Evolutionary conservation across 2,888 invertebrate species (phyloP).

Genomic region (Neoscelio sp.): DNA sequence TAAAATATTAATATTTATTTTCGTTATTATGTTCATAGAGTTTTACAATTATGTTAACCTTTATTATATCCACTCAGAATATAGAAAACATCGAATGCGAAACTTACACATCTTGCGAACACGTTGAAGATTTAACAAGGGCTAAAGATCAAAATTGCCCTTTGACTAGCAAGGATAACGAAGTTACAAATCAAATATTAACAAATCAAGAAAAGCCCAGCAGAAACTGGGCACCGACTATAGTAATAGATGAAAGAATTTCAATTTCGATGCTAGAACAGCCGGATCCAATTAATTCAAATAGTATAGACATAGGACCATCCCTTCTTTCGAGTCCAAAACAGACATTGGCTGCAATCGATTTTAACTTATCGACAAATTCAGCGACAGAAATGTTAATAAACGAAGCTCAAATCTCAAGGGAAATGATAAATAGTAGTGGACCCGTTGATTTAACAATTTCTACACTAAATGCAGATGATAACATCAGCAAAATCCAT

Average conservation of each 20-base stretch:
- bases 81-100: constrained; percentile 15
- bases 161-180: background rate
- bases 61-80: background rate
- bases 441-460: constrained; percentile 23
- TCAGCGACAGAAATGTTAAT: background rate
- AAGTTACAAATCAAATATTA: background rate
- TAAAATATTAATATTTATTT: background rate
- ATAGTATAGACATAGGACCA: background rate
- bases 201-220: background rate
- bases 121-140: constrained; percentile 1
- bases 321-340: constrained; percentile 4
- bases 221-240: background rate
- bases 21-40: background rate
- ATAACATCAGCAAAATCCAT: background rate
- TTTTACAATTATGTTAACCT: background rate
- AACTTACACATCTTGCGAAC: constrained; percentile 16
- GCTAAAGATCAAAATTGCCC: background rate
- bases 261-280: background rate
- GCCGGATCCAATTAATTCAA: background rate
- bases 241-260: constrained; percentile 20
- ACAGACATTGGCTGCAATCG: background rate
- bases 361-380: constrained; percentile 1
- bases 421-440: background rate
- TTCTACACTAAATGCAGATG: background rate
- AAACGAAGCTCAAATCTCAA: constrained; percentile 2